Conservation (phyloP, 2,888 invertebrate genomes). For the Nasonia oneida region DNA sequence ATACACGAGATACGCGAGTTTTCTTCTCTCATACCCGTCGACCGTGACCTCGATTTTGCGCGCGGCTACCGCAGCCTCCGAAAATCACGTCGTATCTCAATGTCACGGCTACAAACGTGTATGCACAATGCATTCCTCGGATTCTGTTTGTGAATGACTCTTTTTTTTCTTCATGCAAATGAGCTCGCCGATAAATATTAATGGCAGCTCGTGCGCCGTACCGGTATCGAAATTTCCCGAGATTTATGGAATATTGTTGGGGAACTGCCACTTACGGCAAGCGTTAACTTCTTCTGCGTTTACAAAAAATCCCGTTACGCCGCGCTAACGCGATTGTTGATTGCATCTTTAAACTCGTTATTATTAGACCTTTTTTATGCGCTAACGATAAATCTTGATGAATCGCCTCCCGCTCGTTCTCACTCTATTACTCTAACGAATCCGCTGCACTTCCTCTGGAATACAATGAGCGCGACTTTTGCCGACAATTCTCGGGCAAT, state of each 20-base stretch:
- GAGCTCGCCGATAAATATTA: not conserved
- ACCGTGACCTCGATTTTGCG: constrained; percentile 69
- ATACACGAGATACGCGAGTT: constrained; percentile 16
- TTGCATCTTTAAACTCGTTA: constrained; percentile 22
- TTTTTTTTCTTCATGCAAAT: not conserved
- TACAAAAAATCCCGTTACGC: constrained; percentile 16
- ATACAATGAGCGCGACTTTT: not conserved
- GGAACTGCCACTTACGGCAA: not conserved
- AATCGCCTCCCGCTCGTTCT: constrained; percentile 12
- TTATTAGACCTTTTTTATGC: not conserved
- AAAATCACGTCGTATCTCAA: constrained; percentile 25
- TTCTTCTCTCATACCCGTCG: constrained; percentile 50
- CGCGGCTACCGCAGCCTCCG: constrained; percentile 60
- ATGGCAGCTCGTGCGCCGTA: too few relatives aligned
- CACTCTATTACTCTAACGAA: constrained; percentile 23
- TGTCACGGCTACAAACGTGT: not conserved
- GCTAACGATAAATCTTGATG: constrained; percentile 29
- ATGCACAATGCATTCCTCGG: not conserved
- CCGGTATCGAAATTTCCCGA: not conserved
- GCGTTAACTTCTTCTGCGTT: not conserved
- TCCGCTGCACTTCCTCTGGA: not conserved
- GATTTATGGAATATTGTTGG: not conserved
- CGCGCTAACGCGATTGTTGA: constrained; percentile 1
- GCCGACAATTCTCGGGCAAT: not conserved
- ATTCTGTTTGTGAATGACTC: too few relatives aligned